Conservation (phyloP, 2,888 invertebrate genomes). For the Drosophila dives region DNA sequence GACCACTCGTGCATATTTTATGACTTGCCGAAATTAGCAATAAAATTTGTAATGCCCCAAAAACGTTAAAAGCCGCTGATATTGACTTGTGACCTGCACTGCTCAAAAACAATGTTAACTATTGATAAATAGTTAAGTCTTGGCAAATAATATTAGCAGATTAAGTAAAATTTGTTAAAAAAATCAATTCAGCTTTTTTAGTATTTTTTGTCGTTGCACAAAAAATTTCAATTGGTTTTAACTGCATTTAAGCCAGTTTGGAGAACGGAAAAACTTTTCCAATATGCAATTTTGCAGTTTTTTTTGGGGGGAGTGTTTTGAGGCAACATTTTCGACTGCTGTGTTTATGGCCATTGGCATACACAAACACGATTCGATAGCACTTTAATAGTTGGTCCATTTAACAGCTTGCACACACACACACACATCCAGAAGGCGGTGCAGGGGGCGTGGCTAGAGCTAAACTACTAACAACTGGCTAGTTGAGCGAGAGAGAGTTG, state of each 20-base stretch:
- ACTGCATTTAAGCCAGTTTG: conserved; percentile 20
- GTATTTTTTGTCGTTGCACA: background rate
- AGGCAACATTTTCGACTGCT: conserved; percentile 9
- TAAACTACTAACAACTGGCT: conserved; percentile 6
- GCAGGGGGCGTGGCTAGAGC: conserved; percentile 38
- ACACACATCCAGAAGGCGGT: conserved; percentile 33
- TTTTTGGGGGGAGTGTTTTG: conserved; percentile 2
- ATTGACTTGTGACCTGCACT: conserved; percentile 30
- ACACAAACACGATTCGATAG: conserved; percentile 61
- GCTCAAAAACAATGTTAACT: conserved; percentile 1
- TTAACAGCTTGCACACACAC: conserved; percentile 51
- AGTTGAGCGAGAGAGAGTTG: conserved; percentile 37
- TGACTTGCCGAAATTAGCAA: conserved; percentile 74
- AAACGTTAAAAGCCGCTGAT: conserved; percentile 34
- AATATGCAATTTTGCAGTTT: conserved; percentile 50
- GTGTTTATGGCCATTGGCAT: conserved; percentile 66
- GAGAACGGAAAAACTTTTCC: conserved; percentile 44
- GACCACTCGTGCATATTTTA: conserved; percentile 71
- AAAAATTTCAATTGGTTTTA: conserved; percentile 24
- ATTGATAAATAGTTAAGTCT: background rate
- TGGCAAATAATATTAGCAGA: background rate
- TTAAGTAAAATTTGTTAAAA: too few relatives aligned
- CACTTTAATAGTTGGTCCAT: conserved; percentile 65
- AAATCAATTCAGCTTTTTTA: background rate
- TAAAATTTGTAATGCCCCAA: conserved; percentile 71